Base-by-base conservation (phyloP, 2,888 invertebrate genomes). In the Rhorus exstirpatorius region DNA sequence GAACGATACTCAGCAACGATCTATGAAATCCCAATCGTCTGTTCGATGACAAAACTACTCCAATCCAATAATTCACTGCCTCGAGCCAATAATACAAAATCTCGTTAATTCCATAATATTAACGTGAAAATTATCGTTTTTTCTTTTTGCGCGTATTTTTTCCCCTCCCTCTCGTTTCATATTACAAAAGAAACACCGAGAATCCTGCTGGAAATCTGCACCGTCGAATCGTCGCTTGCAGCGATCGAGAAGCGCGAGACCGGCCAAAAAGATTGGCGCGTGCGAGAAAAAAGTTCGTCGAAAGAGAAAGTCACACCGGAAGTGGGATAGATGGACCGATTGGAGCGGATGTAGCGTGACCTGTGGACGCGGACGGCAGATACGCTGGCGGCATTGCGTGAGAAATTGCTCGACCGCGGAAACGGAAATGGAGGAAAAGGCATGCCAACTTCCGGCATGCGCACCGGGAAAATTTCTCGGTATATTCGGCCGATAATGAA, bases 291-390 rank as follows among this genome's bases (percentile, higher is more conserved):
- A 58, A 38, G 19, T 19, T 4, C 72, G 81, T 35, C 61, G 70
- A 1, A 83, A 76, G 53, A 53, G 75, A 31, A 78, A 61, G 38
- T 81, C 79, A 6, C 79, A 77, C 12, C 84, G 83, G 19, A 91
- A 90, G 76, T 94, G 94, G 94, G 93, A 91, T 35, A 89, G 91
- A 46, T 96, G 95, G 95, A 94, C 94, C 3, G 89, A 93, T 14
- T 96, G 95, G 95, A 94, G 95, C n/a, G 92, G 94, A n/a, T 96
- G 95, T 89, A 94, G 94, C 78, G 95, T 95, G 0, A 94, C 94
- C 31, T 96, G 96, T 87, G 96, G 95, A 0, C 94, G 94, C 87
- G 96, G 96, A 2, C 91, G 94, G 21, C 92, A 94, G 85, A 94
- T 94, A 84, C 91, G 95, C 26, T 95, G 94, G 92, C 91, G 95